Conservation (phyloP, 1,140 invertebrate genomes). For the Megathymus violae region DNA sequence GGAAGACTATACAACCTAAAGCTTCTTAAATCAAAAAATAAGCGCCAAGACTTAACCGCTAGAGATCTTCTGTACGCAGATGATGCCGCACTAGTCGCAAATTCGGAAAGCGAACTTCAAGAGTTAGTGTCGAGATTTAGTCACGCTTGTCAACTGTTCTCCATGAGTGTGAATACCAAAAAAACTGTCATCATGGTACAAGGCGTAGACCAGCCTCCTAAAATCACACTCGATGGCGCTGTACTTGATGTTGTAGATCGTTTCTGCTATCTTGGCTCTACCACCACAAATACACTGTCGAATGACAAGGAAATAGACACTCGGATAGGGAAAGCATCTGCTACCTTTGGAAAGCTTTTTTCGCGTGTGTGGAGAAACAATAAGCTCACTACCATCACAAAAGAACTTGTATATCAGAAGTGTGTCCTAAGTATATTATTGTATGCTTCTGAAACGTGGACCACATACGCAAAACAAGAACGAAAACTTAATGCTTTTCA, state of each 20-base stretch:
- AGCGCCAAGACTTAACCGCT: slow-evolving; percentile 1
- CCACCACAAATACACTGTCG: neutral
- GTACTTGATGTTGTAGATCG: slow-evolving; percentile 13
- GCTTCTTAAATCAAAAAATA: slow-evolving; percentile 4
- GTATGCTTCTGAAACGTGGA: slow-evolving; percentile 37
- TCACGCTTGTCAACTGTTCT: neutral
- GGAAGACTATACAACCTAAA: slow-evolving; percentile 22
- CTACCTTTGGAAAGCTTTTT: slow-evolving; percentile 18
- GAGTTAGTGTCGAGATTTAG: neutral
- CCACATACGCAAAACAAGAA: slow-evolving; percentile 24
- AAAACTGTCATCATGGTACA: neutral
- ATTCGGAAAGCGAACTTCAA: neutral
- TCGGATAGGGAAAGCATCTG: slow-evolving; percentile 27
- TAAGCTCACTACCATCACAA: slow-evolving; percentile 27
- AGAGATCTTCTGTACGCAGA: slow-evolving; percentile 13
- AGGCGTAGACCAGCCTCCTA: neutral
- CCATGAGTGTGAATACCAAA: slow-evolving; percentile 33
- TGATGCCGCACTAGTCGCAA: slow-evolving; percentile 11
- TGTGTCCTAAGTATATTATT: slow-evolving; percentile 30
- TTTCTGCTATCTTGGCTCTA: slow-evolving; percentile 2
- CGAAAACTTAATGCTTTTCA: slow-evolving; percentile 23
- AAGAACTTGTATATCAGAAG: slow-evolving; percentile 25
- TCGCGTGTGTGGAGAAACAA: slow-evolving; percentile 23
- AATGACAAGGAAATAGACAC: slow-evolving; percentile 13
- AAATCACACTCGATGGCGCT: slow-evolving; percentile 7